A percentile compares a stretch with the other conserved stretches of the same genome.
Conservation (phyloP, 2,888 invertebrate genomes). For the Orthonevra nobilis region DNA sequence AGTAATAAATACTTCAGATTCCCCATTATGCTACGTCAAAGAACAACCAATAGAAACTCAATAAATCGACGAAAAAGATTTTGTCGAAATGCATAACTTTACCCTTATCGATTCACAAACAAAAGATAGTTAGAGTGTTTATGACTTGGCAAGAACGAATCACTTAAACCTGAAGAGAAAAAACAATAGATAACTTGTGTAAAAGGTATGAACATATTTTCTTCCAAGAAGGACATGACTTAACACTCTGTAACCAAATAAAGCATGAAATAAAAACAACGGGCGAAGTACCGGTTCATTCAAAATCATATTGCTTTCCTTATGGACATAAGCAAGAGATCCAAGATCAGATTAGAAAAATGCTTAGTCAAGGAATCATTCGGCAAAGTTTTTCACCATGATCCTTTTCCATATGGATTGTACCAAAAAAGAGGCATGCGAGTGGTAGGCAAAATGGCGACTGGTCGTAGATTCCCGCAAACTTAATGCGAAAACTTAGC, state of each 20-base stretch:
- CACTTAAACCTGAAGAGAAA: not conserved
- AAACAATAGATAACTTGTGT: not conserved
- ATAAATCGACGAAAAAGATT: not conserved
- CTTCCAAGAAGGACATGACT: constrained; percentile 3
- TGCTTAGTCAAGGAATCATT: too few relatives aligned
- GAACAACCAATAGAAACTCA: constrained; percentile 16
- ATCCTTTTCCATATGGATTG: too few relatives aligned
- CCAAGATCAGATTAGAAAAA: too few relatives aligned
- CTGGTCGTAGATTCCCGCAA: too few relatives aligned
- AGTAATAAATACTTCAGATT: constrained; percentile 9
- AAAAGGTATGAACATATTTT: not conserved
- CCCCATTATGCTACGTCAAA: not conserved
- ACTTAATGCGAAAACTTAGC: too few relatives aligned
- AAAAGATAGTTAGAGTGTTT: too few relatives aligned
- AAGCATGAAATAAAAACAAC: constrained; percentile 1
- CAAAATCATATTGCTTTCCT: constrained; percentile 4
- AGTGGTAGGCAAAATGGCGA: too few relatives aligned
- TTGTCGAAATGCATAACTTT: not conserved
- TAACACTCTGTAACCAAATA: not conserved
- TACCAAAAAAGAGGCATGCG: too few relatives aligned
- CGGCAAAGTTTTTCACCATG: too few relatives aligned
- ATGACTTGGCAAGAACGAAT: too few relatives aligned
- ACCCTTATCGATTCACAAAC: not conserved
- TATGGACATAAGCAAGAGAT: not conserved
- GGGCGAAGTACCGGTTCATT: not conserved